phyloP scores from a whole-genome alignment of 2,888 invertebrate species.

The Ditula angustiorana region DNA sequence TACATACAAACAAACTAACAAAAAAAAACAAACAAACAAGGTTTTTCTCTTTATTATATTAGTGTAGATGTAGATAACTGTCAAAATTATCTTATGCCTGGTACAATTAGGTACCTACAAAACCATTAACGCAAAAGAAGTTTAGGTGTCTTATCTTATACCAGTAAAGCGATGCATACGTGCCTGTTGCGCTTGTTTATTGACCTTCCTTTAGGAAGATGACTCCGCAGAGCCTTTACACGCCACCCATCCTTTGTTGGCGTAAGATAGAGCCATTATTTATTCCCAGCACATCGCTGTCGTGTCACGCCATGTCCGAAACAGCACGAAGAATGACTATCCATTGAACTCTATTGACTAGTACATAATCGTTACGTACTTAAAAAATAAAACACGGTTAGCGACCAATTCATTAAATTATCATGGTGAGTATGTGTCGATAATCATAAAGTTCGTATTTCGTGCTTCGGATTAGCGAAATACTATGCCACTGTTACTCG shows the following conservation, averaged over 20 bases:
- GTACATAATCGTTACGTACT: neutral
- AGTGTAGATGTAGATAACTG: no score
- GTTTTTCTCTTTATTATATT: no score
- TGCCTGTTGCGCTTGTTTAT: constrained; percentile 51
- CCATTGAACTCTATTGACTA: neutral
- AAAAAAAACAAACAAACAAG: no score
- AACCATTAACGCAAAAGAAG: neutral
- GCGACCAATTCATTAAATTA: neutral
- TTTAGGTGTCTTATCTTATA: neutral
- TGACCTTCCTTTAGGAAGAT: constrained; percentile 59
- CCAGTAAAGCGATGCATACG: constrained; percentile 46
- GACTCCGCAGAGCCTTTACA: constrained; percentile 49
- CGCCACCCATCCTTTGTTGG: constrained; percentile 52
- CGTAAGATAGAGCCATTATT: constrained; percentile 47
- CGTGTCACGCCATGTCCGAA: constrained; percentile 45
- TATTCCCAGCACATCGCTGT: constrained; percentile 52
- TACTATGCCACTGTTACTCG: no score
- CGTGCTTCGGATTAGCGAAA: no score
- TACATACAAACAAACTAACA: no score
- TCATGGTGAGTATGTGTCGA: neutral
- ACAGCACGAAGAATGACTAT: constrained; percentile 39
- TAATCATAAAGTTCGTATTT: no score
- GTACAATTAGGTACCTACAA: neutral
- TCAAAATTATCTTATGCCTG: no score
- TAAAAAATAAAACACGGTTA: neutral